Evolutionary conservation across 2,888 invertebrate genomes (phyloP), one percentile per base, ranked within the genome.

Genomic region (Agrilus mali): DNA sequence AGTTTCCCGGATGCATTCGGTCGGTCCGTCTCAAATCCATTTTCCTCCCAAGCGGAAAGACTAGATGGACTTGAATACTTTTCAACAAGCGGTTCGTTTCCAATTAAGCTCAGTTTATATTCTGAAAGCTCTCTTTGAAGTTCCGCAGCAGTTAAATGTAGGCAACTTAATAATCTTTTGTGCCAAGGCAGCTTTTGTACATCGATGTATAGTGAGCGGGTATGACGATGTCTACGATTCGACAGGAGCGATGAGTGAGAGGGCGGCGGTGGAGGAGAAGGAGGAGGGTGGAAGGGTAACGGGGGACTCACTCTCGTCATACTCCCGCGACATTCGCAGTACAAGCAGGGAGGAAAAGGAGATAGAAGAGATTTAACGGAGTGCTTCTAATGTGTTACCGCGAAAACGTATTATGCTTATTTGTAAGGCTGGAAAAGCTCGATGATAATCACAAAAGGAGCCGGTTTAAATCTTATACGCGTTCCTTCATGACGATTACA

Each of bases 161-260:
- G 27, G 27, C 27, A 65, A 65, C 64, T 65, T 65, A 65, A 65
- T 65, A 66, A 66, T 66, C 65, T 64, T 66, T 65, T 66, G 64
- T 66, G 59, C 51, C 27, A 27, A 27, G 27, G 27, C 27, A 27
- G 27, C 27, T 27, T 27, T 27, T 27, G 27, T 27, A 27, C 27
- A 27, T 27, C 27, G 10, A 27, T 27, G 27, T 27, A 27, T 10
- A 27, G 27, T 27, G 27, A 10, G 27, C 10, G n/a, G n/a, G n/a
- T n/a, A n/a, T n/a, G n/a, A 27, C 27, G 27, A 27, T 27, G 27
- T 27, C 27, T 8, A 27, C 27, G 27, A 27, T 27, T 27, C 27
- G 27, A 42, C 51, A 27, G 27, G 27, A 27, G 27, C 27, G 10
- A 27, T 27, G 27, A 27, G 10, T 10, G 27, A 2, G 8, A 2